Base-by-base conservation (phyloP, 2,797 vertebrate species). In the Paratrypauchen microcephalus region DNA sequence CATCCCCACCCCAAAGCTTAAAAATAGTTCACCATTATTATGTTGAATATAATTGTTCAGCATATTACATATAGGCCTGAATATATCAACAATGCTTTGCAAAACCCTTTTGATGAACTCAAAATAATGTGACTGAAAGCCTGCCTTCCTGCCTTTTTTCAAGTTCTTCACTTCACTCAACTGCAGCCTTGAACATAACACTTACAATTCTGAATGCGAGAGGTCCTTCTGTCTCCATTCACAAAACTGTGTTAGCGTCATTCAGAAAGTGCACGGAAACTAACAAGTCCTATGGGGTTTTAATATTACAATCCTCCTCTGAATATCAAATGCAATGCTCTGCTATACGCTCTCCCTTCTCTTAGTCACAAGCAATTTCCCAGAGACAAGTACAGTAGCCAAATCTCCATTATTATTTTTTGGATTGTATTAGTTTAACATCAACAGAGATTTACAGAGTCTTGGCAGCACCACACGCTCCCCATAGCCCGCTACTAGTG, bases 241-340 rank as follows among this genome's bases (percentile, higher is more conserved):
- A 80, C 71, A 73, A 68, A 81, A 67, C 62, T 69, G 39, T 19
- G 11, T 16, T 61, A 18, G 64, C 71, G 39, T 72, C 83, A 84
- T 81, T 88, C 76, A 85, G 26, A 75, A 78, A 82, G 69, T 28
- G 72, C 76, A 64, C 36, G 21, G 50, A 75, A 76, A 68, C 69
- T 70, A 74, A 74, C n/a, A 16, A 76, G 63, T 74, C 70, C 72
- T 47, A 65, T 69, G 68, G 74, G 65, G 80, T 76, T 82, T 68
- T 62, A 70, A 79, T 66, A 71, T 74, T 64, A 75, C 71, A 69
- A 64, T 71, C 72, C 67, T 78, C 70, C 57, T 68, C 15, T 45
- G 48, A 65, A 69, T 65, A 62, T 60, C 73, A 47, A 48, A 63
- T 16, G 28, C 61, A 48, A 63, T 18, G 28, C 63, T 67, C 28